Conservation (phyloP, 2,797 vertebrate genomes). For the Prunella strophiata region DNA sequence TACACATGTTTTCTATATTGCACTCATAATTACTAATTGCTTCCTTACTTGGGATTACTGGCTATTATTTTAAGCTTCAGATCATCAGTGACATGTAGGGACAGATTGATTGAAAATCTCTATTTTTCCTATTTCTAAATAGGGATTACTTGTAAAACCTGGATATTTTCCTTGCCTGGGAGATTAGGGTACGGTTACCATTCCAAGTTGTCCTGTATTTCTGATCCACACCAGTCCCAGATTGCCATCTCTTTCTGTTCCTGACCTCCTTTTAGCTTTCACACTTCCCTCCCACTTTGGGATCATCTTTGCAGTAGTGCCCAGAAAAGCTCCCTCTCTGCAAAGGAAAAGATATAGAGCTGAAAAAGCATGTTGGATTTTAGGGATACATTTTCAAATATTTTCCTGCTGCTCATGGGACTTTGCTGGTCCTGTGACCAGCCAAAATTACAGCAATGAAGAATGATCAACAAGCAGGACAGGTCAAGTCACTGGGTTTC, state of each 20-base stretch:
- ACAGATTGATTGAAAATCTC: not conserved
- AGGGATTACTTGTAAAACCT: not conserved
- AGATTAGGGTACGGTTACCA: not conserved
- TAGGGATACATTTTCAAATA: not conserved
- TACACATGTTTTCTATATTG: not conserved
- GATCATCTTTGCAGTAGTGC: not conserved
- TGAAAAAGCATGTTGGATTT: not conserved
- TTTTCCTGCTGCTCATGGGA: fast-evolving
- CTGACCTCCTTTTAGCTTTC: not conserved
- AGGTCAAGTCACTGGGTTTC: not conserved
- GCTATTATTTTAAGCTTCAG: not conserved
- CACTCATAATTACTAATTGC: not conserved
- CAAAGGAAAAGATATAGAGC: not conserved
- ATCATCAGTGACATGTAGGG: not conserved
- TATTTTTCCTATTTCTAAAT: not conserved
- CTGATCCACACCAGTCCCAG: not conserved
- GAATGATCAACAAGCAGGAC: not conserved
- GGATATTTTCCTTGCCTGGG: not conserved
- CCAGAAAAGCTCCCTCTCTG: not conserved
- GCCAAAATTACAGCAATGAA: not conserved
- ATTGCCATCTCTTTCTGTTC: not conserved
- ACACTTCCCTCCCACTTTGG: not conserved
- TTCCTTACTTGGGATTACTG: not conserved
- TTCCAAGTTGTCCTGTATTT: not conserved
- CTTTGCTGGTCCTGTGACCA: not conserved